phyloP scores from a whole-genome alignment of 1,140 invertebrate species.

The Drosophila takahashii region DNA sequence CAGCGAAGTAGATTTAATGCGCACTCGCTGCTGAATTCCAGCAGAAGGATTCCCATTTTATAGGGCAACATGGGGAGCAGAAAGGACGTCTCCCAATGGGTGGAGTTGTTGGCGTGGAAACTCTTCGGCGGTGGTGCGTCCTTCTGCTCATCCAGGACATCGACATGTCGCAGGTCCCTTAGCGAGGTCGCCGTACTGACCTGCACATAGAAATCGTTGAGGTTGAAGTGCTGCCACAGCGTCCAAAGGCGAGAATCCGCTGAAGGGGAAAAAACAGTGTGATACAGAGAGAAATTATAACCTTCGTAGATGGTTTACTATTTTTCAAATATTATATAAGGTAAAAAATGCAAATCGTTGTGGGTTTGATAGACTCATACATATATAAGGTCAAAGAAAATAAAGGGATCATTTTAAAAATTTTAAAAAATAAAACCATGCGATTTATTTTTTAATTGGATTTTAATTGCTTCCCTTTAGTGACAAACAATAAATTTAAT shows the following conservation, averaged over 20 bases:
- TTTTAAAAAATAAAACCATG: too few species aligned
- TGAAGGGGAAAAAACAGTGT: conserved; percentile 1
- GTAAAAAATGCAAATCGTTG: too few species aligned
- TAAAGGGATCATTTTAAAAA: too few species aligned
- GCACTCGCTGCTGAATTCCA: conserved; percentile 58
- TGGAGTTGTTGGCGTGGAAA: conserved; percentile 58
- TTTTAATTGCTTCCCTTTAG: not conserved
- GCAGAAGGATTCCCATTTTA: conserved; percentile 70
- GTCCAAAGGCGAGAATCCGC: conserved; percentile 36
- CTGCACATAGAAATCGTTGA: conserved; percentile 72
- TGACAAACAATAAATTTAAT: not conserved
- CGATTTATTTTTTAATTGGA: too few species aligned
- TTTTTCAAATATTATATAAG: too few species aligned
- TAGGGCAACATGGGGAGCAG: conserved; percentile 41
- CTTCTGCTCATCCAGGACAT: conserved; percentile 30
- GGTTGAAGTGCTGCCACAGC: conserved; percentile 57
- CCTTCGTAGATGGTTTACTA: too few species aligned
- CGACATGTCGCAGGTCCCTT: conserved; percentile 48
- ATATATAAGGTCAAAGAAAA: too few species aligned
- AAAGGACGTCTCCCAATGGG: conserved; percentile 61
- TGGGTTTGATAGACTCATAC: too few species aligned
- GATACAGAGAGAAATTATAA: not conserved
- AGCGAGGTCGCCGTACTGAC: conserved; percentile 59
- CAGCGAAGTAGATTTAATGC: conserved; percentile 71
- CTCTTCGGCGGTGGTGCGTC: conserved; percentile 60